These are phyloP conservation scores for Lasioglossum morio DNA, from an alignment of 2,888 invertebrate species.

Conservation along the genomic window DNA sequence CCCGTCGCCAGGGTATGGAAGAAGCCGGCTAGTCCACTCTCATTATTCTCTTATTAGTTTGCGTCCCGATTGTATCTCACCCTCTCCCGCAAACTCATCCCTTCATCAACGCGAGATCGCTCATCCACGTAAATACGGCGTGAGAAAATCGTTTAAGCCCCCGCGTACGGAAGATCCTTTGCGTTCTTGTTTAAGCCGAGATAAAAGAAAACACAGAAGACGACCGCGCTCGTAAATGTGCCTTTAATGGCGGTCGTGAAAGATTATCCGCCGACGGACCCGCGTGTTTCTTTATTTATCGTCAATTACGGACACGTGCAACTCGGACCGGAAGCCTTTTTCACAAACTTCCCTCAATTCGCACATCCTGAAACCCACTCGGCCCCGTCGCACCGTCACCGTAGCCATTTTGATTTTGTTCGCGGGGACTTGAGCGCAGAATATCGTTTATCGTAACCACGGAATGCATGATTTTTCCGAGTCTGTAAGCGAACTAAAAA, in stretches of 20 bases:
- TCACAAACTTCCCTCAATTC: constrained; percentile 29
- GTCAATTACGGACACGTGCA: constrained; percentile 43
- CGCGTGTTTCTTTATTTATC: constrained; percentile 57
- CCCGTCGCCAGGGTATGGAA: constrained; percentile 4
- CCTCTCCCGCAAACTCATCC: constrained; percentile 50
- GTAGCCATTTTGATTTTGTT: background rate
- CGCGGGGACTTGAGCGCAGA: rapidly evolving
- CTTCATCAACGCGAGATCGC: constrained; percentile 66
- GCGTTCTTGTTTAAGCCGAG: constrained; percentile 71
- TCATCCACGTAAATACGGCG: constrained; percentile 71
- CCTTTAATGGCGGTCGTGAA: constrained; percentile 63
- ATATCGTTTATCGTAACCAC: background rate
- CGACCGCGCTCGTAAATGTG: constrained; percentile 59
- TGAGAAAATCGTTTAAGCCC: constrained; percentile 72
- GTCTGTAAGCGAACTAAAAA: background rate
- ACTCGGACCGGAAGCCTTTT: background rate
- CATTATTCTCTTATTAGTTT: constrained; percentile 56
- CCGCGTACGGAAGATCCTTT: constrained; percentile 66
- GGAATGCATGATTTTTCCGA: background rate
- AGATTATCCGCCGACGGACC: constrained; percentile 57
- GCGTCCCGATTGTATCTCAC: constrained; percentile 53
- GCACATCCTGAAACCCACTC: constrained; percentile 6
- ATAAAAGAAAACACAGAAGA: constrained; percentile 67
- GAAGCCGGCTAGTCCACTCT: constrained; percentile 32
- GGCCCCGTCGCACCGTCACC: background rate